Evolutionary conservation across 2,113 vertebrate species (phyloP).

Genomic region (Megaptera novaeangliae): DNA sequence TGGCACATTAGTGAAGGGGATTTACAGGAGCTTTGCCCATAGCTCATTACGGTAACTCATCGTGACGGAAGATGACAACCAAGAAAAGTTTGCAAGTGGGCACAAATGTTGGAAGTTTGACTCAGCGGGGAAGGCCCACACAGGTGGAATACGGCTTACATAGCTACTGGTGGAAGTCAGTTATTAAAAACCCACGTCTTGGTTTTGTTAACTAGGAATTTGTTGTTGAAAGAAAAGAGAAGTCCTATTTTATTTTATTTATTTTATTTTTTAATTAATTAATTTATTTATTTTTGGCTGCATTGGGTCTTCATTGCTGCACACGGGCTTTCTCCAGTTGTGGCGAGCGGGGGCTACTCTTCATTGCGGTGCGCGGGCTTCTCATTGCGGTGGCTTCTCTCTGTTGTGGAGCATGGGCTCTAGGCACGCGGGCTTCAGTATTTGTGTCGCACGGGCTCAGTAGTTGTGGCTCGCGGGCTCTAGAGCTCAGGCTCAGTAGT

Average conservation of each 20-base stretch:
- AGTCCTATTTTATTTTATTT: background rate
- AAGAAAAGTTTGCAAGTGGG: background rate
- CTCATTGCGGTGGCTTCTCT: no score
- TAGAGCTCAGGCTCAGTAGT: no score
- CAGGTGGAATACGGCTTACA: accelerated
- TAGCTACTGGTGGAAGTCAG: background rate
- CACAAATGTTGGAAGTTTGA: accelerated
- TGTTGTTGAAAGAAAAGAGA: background rate
- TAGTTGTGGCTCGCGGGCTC: no score
- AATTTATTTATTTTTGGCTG: no score
- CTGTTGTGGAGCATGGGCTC: no score
- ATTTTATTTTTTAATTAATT: no score
- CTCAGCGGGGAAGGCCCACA: accelerated
- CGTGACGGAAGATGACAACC: background rate
- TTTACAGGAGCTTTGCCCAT: accelerated
- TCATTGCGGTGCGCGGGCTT: no score
- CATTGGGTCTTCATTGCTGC: no score
- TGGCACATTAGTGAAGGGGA: accelerated
- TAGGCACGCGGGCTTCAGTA: no score
- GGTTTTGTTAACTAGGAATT: background rate
- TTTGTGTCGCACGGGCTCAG: no score
- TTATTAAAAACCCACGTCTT: background rate
- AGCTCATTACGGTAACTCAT: background rate
- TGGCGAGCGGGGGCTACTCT: no score
- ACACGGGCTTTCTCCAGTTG: no score